These are phyloP conservation scores for Ascidia mentula DNA, from an alignment of 23 tunicate species.

Conservation along the genomic window DNA sequence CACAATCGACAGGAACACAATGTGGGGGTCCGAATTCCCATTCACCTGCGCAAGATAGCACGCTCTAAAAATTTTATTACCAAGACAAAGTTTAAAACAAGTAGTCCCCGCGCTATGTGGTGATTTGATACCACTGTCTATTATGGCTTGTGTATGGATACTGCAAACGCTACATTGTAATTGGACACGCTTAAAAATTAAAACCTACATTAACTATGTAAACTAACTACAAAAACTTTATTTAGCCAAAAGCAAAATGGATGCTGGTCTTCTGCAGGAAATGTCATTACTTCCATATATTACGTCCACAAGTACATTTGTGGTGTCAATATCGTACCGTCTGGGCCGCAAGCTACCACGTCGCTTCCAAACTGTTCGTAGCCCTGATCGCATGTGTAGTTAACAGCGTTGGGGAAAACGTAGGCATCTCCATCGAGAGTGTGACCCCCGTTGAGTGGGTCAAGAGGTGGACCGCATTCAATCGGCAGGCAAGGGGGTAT, in stretches of 20 bases:
- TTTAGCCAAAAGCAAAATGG: too few species aligned
- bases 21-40: constrained; percentile 33
- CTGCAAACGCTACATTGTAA: too few species aligned
- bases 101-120: too few species aligned
- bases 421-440: constrained; percentile 39
- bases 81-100: too few species aligned
- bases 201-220: not conserved
- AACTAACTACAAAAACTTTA: too few species aligned
- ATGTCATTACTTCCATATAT: too few species aligned
- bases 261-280: too few species aligned
- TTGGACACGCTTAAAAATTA: not conserved
- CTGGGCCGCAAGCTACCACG: constrained; percentile 35
- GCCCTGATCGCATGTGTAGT: constrained; percentile 72
- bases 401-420: constrained; percentile 32
- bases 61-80: too few species aligned
- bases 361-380: constrained; percentile 46
- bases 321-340: constrained; percentile 41
- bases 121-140: too few species aligned
- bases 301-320: too few species aligned
- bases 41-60: constrained; percentile 20
- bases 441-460: constrained; percentile 36
- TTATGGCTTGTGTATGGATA: too few species aligned
- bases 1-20: constrained; percentile 54
- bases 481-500: constrained; percentile 68
- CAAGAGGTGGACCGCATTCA: constrained; percentile 54